Base-by-base conservation (phyloP, 2,888 invertebrate genomes). In the Notodonta ziczac region DNA sequence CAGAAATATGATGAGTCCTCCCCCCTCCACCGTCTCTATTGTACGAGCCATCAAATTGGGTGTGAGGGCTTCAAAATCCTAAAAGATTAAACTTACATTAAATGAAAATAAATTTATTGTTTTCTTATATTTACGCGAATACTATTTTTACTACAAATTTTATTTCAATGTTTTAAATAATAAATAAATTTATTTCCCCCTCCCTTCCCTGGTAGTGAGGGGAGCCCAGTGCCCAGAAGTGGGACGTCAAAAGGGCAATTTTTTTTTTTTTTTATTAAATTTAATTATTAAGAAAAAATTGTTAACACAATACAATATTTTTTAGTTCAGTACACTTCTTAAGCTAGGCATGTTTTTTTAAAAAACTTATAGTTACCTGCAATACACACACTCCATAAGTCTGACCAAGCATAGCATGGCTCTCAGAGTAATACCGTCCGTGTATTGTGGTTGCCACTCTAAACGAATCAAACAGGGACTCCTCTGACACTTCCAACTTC, bases 11-110 rank as follows among this genome's bases (percentile, higher is more conserved):
- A 99, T 95, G 0, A 99, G 94, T n/a, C 98, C 98, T 60, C 98
- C 98, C 32, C 99, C 99, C 93, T 99, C 98, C 0, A 99, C 98
- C 0, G 99, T 99, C 94, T 99, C 99, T 70, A 99, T 95, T 0
- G 99, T 99, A 59, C 99, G 95, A 0, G 99, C 99, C 83, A 99
- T 94, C 66, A 99, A 93, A 91, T 99, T 99, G 0, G 99, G 99
- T 1, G 99, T 99, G 0, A 99, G 86, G 0, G 99, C 99, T 94
- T 99, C 99, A 94, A 99, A 99, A 85, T 99, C 99, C 96, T 97
- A 87, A 12, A 67, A 40, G 61, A 55, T 57, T 52, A 55, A 12
- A 14, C 13, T 44, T 10, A 13, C 10, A 13, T 44, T 10, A 48
- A 14, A 5, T 6, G 0, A 48, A 48, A 48, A 44, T 10, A 1